Conservation (phyloP, 2,797 vertebrate genomes). For the Hydrolagus colliei region DNA sequence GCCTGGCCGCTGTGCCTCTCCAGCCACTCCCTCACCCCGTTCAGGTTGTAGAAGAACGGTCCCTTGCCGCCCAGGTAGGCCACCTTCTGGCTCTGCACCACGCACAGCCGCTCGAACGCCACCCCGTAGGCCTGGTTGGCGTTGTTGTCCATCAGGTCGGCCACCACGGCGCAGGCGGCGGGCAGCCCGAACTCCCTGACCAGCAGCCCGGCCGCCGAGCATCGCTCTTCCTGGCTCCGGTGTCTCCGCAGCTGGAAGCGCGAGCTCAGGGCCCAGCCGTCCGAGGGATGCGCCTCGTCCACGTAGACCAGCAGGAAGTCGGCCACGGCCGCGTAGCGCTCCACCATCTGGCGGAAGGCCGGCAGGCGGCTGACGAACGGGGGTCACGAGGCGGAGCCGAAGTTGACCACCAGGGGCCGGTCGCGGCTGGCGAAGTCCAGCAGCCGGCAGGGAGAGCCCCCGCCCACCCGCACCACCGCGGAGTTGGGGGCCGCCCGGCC, state of each 20-base stretch:
- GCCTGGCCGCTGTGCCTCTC: conserved; percentile 77
- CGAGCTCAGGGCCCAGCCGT: conserved; percentile 80
- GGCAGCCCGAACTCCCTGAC: conserved; percentile 79
- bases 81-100: conserved; percentile 85
- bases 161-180: conserved; percentile 82
- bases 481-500: conserved; percentile 5
- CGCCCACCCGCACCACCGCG: not conserved
- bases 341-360: conserved; percentile 83
- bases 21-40: conserved; percentile 80
- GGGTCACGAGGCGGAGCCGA: conserved; percentile 95
- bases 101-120: conserved; percentile 86
- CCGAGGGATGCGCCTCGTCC: conserved; percentile 91
- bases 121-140: conserved; percentile 90
- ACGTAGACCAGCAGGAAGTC: conserved; percentile 97
- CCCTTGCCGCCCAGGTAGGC: conserved; percentile 90
- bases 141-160: conserved; percentile 96
- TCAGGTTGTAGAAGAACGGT: conserved; percentile 87
- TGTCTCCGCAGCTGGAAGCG: conserved; percentile 83
- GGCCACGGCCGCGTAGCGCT: conserved; percentile 85
- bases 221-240: conserved; percentile 79
- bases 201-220: conserved; percentile 77
- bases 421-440: conserved; percentile 83
- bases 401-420: conserved; percentile 91
- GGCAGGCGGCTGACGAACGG: conserved; percentile 89
- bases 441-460: conserved; percentile 63